phyloP scores from a whole-genome alignment of 2,888 invertebrate genomes.

The Euplexia lucipara region DNA sequence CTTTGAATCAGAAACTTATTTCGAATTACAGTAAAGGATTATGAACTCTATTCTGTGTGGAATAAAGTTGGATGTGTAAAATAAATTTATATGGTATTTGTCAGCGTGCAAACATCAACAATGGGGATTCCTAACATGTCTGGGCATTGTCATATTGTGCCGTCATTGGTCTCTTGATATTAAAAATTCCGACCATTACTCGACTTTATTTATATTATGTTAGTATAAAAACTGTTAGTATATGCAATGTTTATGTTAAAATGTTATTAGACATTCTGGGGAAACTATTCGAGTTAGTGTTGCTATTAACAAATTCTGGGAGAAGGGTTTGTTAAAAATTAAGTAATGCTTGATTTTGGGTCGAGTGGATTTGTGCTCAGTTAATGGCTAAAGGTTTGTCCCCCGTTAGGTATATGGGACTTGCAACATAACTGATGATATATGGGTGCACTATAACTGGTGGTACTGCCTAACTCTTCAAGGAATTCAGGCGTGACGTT shows the following conservation, averaged over 20 bases:
- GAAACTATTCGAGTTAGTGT: slow-evolving; percentile 45
- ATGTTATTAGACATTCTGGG: slow-evolving; percentile 59
- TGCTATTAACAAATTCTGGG: slow-evolving; percentile 44
- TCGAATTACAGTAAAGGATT: slow-evolving; percentile 24
- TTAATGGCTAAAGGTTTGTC: too few relatives aligned
- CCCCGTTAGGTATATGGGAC: too few relatives aligned
- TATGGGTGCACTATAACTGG: too few relatives aligned
- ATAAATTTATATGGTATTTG: slow-evolving; percentile 40
- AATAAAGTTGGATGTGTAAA: slow-evolving; percentile 36
- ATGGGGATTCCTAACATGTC: slow-evolving; percentile 77
- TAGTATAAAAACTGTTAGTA: slow-evolving; percentile 60
- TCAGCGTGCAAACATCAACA: slow-evolving; percentile 74
- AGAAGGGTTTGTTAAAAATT: slow-evolving; percentile 20
- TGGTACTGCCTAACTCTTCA: too few relatives aligned
- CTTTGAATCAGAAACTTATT: slow-evolving; percentile 50
- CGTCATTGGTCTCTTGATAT: slow-evolving; percentile 72
- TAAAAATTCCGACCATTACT: slow-evolving; percentile 79
- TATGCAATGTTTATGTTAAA: slow-evolving; percentile 43
- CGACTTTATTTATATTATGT: slow-evolving; percentile 64
- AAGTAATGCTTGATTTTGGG: slow-evolving; percentile 18
- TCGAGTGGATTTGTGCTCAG: background rate
- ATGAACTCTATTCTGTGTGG: background rate
- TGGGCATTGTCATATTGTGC: slow-evolving; percentile 77
- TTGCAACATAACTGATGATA: too few relatives aligned
- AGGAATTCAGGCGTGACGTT: too few relatives aligned